Evolutionary conservation across 2,888 invertebrate species (phyloP).

Genomic region (Amorpha juglandis): DNA sequence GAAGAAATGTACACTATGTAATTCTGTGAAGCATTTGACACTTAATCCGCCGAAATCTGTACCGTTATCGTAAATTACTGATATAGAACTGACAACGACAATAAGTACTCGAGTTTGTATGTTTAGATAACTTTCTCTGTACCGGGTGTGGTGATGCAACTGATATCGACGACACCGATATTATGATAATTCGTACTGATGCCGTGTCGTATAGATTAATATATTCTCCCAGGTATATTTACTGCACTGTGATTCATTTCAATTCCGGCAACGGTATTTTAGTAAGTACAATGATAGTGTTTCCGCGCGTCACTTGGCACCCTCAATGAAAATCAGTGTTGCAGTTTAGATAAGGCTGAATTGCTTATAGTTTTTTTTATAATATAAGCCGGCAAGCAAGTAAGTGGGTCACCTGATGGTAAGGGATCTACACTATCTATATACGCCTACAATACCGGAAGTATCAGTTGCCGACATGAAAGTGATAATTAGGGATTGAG

Average conservation of each 20-base stretch:
- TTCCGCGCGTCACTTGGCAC: too few species aligned
- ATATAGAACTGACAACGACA: constrained; percentile 7
- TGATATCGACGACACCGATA: background rate
- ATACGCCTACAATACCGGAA: too few species aligned
- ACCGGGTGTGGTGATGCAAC: constrained; percentile 28
- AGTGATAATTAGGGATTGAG: too few species aligned
- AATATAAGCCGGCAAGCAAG: too few species aligned
- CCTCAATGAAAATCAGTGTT: too few species aligned
- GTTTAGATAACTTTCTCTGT: constrained; percentile 33
- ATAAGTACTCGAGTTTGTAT: constrained; percentile 9
- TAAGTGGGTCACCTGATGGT: too few species aligned
- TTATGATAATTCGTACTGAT: background rate
- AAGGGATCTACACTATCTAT: too few species aligned
- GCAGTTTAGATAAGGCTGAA: too few species aligned
- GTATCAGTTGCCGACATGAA: too few species aligned
- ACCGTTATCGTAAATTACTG: background rate
- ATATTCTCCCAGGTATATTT: background rate
- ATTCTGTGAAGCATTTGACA: background rate
- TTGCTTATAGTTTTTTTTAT: too few species aligned
- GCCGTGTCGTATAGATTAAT: background rate
- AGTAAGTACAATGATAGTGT: too few species aligned
- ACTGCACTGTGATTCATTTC: background rate
- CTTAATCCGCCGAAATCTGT: constrained; percentile 5
- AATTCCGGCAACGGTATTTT: too few species aligned
- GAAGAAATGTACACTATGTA: background rate